Base-by-base conservation (phyloP, 2,888 invertebrate genomes). In the Drosophila monieri region DNA sequence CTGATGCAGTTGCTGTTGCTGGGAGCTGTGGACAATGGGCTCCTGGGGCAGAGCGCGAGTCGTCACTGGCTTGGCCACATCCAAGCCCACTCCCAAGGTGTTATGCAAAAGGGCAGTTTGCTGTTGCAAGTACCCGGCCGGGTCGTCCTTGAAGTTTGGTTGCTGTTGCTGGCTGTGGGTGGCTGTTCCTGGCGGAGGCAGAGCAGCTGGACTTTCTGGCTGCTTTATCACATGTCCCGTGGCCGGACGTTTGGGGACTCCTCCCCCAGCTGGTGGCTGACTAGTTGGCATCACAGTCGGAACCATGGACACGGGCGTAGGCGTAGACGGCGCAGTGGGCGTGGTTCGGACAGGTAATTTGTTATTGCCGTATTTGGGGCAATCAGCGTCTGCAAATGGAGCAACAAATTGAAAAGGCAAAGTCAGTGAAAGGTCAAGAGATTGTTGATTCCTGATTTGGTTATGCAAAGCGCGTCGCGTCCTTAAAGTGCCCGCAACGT, bases 131-230 rank as follows among this genome's bases (percentile, higher is more conserved):
- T 97, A 98, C 2, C 97, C 97, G 85, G 95, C 96, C 0, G 97
- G 97, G 91, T 98, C 97, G 77, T 98, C 97, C 93, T 97, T 94
- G 89, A 97, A 97, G 32, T 97, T 97, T 1, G 96, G 96, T 73
- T 73, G 74, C 59, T 72, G 78, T 8, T 52, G 58, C 27, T 30
- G 57, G 41, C 12, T 59, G 21, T 64, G 66, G 27, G 30, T 12
- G 41, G 39, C n/a, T 6, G 8, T 39, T 18, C 35, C 27, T 23
- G 15, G 62, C 9, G 8, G 18, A 15, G 53, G 37, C 14, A 59
- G 49, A 23, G 27, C n/a, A 37, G 47, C 57, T n/a, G 59, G 12
- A 14, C 35, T 41, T 18, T 41, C 21, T 14, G 68, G 21, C 51
- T 64, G 55, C 70, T 76, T 85, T 80, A 80, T 80, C 80, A 80